Evolutionary conservation across 2,113 vertebrate species (phyloP).

Genomic region (Aptenodytes forsteri): DNA sequence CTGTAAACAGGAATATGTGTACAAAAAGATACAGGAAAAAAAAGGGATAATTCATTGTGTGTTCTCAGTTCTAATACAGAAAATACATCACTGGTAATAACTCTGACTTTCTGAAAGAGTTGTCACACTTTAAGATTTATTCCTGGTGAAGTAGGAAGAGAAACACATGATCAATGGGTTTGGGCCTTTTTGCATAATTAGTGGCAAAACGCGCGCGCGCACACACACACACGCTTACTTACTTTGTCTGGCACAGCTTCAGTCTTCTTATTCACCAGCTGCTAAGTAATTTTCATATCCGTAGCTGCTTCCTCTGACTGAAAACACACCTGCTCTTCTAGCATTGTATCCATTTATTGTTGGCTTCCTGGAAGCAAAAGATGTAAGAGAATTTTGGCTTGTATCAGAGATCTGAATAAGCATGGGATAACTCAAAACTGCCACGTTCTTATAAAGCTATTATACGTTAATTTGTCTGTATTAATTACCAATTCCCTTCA

Average conservation of each 20-base stretch:
- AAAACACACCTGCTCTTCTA: conserved; percentile 83
- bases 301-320: conserved; percentile 71
- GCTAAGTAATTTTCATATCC: conserved; percentile 81
- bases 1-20: not conserved
- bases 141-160: conserved; percentile 53
- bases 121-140: conserved; percentile 39
- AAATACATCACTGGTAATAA: conserved; percentile 20
- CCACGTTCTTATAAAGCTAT: not conserved
- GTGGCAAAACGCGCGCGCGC: conserved; percentile 19
- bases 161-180: conserved; percentile 73
- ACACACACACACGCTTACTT: not conserved
- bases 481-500: not conserved
- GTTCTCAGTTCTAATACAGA: conserved; percentile 4
- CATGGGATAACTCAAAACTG: conserved; percentile 13
- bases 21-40: not conserved
- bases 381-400: conserved; percentile 68
- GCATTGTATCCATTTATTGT: conserved; percentile 74
- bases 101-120: conserved; percentile 45
- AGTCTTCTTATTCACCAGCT: conserved; percentile 80
- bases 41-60: not conserved
- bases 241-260: conserved; percentile 78
- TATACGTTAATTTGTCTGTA: not conserved
- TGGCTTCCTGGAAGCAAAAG: conserved; percentile 63
- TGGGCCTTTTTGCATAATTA: conserved; percentile 77
- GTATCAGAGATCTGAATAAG: conserved; percentile 36